Percentiles rank a stretch among this genome's conserved stretches.
These are phyloP conservation scores for Homalodisca vitripennis DNA, from an alignment of 1,140 invertebrate species.

Conservation along the genomic window DNA sequence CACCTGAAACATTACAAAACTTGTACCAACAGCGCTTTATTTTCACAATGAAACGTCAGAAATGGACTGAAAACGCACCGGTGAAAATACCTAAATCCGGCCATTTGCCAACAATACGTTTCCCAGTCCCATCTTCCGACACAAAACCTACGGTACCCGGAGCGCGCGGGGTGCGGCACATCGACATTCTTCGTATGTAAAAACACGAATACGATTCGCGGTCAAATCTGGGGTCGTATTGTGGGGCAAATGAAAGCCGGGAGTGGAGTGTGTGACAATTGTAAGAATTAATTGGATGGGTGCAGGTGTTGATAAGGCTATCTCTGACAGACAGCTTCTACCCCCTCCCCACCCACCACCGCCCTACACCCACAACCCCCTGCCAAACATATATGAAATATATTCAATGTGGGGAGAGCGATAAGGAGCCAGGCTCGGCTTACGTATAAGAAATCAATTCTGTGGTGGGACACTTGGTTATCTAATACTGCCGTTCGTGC, in stretches of 20 bases:
- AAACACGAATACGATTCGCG: neutral
- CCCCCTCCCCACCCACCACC: neutral
- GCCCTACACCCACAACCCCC: neutral
- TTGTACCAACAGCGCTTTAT: no score
- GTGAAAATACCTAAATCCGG: no score
- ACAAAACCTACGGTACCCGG: no score
- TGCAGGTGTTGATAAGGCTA: conserved; percentile 15
- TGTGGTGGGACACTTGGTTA: neutral
- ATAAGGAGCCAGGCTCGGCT: conserved; percentile 12
- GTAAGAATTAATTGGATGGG: conserved; percentile 21
- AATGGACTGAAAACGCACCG: no score
- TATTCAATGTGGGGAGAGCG: conserved; percentile 4
- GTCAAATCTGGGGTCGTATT: neutral
- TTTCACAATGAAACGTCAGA: no score
- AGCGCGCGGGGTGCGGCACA: no score
- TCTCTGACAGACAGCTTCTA: conserved; percentile 7
- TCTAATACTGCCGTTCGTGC: no score
- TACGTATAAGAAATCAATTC: conserved; percentile 23
- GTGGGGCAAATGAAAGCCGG: neutral
- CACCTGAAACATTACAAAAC: no score
- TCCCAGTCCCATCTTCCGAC: no score
- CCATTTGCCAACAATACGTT: no score
- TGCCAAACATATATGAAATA: conserved; percentile 25
- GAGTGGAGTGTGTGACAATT: neutral
- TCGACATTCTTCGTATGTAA: neutral